Conservation (phyloP, 1,140 invertebrate genomes). For the silkworm (Bombyx mori) region DNA sequence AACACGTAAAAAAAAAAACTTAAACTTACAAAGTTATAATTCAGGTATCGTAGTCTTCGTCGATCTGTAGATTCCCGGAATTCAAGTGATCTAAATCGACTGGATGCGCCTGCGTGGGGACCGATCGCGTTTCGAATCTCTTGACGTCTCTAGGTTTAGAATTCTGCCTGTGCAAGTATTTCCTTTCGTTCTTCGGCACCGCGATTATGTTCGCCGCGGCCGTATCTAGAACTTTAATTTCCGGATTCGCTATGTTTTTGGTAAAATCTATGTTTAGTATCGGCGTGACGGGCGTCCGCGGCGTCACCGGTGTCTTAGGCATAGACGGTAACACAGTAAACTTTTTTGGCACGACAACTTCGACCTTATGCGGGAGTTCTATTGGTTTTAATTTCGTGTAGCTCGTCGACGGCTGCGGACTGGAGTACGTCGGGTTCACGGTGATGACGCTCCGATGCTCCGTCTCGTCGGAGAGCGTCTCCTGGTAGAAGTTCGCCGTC, state of each 20-base stretch:
- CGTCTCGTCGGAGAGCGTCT: constrained; percentile 42
- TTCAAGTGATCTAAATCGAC: constrained; percentile 48
- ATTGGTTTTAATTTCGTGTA: constrained; percentile 31
- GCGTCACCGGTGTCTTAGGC: constrained; percentile 19
- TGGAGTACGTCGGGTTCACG: constrained; percentile 48
- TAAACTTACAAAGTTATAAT: constrained; percentile 15
- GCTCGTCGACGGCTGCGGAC: constrained; percentile 52
- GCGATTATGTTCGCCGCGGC: constrained; percentile 30
- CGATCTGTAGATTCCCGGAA: constrained; percentile 56
- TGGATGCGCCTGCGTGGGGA: constrained; percentile 12
- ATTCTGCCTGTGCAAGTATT: constrained; percentile 41
- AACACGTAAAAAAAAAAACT: constrained; percentile 25
- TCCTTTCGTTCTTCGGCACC: constrained; percentile 27
- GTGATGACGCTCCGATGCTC: constrained; percentile 50
- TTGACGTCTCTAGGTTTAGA: constrained; percentile 42
- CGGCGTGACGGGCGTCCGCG: constrained; percentile 30
- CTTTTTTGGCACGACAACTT: constrained; percentile 37
- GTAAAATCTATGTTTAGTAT: constrained; percentile 62
- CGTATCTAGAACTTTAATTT: constrained; percentile 54
- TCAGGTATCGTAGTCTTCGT: constrained; percentile 68
- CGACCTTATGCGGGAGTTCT: constrained; percentile 23
- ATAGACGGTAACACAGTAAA: constrained; percentile 12
- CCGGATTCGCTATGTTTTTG: constrained; percentile 45
- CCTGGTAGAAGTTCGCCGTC: constrained; percentile 59
- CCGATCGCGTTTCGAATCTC: constrained; percentile 28